phyloP scores from a whole-genome alignment of 2,888 invertebrate genomes.

The Oligia strigilis region DNA sequence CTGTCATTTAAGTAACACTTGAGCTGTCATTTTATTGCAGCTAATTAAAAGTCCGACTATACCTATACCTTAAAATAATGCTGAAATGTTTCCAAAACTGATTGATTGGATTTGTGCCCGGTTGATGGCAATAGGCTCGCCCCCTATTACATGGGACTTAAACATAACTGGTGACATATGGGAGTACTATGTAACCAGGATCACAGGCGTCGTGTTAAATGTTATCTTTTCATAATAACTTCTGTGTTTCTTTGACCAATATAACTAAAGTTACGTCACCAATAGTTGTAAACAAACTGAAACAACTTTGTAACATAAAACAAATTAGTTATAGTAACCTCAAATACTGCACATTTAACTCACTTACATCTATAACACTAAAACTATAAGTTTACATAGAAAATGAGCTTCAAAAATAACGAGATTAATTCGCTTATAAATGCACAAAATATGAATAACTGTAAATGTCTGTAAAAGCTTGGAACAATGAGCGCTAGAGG shows the following conservation, averaged over 20 bases:
- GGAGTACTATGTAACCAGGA: background rate
- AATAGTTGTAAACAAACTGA: conserved; percentile 2
- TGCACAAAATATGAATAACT: conserved; percentile 62
- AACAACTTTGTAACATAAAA: background rate
- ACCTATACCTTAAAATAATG: background rate
- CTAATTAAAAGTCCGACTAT: too few relatives aligned
- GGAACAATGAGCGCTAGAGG: conserved; percentile 58
- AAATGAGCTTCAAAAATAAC: conserved; percentile 67
- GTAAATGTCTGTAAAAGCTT: conserved; percentile 61
- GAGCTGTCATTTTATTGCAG: too few relatives aligned
- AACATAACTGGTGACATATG: background rate
- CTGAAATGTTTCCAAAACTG: background rate
- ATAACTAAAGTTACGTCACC: background rate
- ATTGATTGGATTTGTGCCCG: background rate
- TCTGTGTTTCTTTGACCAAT: background rate
- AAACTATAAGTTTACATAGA: conserved; percentile 66
- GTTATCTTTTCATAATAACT: background rate
- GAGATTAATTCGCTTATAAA: conserved; percentile 66
- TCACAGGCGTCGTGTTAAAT: background rate
- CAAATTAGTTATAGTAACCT: background rate
- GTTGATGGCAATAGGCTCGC: background rate
- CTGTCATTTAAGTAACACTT: too few relatives aligned
- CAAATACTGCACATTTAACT: conserved; percentile 56
- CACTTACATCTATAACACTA: conserved; percentile 55
- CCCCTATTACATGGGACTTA: background rate